A percentile compares a stretch with the other conserved stretches of the same genome.
Conservation (phyloP, 2,888 invertebrate species). For the Oscheius onirici region DNA sequence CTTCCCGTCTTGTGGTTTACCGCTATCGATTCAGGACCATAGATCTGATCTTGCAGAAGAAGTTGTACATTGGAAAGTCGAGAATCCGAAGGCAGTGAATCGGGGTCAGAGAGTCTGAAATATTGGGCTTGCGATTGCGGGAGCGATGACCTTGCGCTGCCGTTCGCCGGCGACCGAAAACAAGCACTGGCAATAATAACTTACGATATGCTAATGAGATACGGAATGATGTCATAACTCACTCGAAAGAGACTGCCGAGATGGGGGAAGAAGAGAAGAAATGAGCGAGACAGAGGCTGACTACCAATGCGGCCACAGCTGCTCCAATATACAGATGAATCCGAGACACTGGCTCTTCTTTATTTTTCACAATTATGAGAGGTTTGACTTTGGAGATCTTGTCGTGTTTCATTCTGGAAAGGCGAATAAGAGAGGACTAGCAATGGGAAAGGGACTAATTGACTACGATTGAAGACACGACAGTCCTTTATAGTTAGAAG, state of each 20-base stretch:
- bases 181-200: not conserved
- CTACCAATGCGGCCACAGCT: conserved; percentile 25
- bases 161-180: not conserved
- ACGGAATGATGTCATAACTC: conserved; percentile 7
- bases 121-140: not conserved
- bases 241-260: conserved; percentile 29
- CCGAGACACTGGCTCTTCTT: not conserved
- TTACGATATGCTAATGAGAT: conserved; percentile 14
- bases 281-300: conserved; percentile 25
- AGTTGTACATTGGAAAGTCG: conserved; percentile 39
- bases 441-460: not conserved
- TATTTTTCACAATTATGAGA: not conserved
- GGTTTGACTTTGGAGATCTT: not conserved
- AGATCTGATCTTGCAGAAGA: conserved; percentile 49
- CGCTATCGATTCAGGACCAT: conserved; percentile 54
- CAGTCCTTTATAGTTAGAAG: too few relatives aligned
- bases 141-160: not conserved
- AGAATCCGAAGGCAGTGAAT: conserved; percentile 37
- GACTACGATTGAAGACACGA: not conserved
- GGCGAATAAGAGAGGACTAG: not conserved
- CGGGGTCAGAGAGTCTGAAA: conserved; percentile 39
- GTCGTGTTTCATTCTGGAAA: conserved; percentile 7
- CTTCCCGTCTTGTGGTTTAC: conserved; percentile 37
- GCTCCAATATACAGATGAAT: conserved; percentile 10
- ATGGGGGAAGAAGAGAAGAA: conserved; percentile 33